Evolutionary conservation across 92 coral and sea anemone species (phyloP).

Genomic region (Paramuricea clavata): DNA sequence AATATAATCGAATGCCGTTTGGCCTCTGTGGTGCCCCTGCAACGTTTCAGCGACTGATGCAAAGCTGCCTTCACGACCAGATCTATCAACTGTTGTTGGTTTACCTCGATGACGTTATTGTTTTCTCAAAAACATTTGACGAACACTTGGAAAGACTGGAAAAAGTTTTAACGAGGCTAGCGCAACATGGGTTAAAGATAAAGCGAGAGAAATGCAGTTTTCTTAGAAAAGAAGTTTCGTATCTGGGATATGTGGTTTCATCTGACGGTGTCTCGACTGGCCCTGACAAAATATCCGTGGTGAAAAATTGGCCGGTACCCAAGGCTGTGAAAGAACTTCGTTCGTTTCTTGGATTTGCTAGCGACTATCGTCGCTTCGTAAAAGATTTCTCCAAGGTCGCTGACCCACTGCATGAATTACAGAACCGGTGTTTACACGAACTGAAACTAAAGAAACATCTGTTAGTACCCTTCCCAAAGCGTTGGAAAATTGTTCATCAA

Average conservation of each 20-base stretch:
- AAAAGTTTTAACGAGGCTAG: constrained; percentile 27
- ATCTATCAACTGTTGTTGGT: constrained; percentile 73
- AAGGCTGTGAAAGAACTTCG: constrained; percentile 29
- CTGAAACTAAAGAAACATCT: constrained; percentile 46
- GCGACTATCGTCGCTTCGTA: constrained; percentile 30
- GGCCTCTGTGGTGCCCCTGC: constrained; percentile 69
- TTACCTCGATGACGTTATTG: constrained; percentile 35
- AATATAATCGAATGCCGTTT: constrained; percentile 69
- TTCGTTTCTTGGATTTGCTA: constrained; percentile 34
- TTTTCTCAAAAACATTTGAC: constrained; percentile 40
- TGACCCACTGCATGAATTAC: constrained; percentile 26
- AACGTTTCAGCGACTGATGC: constrained; percentile 67
- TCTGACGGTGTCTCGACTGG: constrained; percentile 38
- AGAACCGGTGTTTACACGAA: constrained; percentile 38
- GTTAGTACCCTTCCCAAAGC: constrained; percentile 31
- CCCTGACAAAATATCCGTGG: constrained; percentile 30
- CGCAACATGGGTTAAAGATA: constrained; percentile 36
- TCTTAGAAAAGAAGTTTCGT: too few relatives aligned
- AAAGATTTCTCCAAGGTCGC: constrained; percentile 37
- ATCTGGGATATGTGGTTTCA: too few relatives aligned
- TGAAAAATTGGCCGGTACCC: constrained; percentile 27
- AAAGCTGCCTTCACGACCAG: constrained; percentile 62
- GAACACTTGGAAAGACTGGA: constrained; percentile 47
- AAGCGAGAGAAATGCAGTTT: constrained; percentile 39
- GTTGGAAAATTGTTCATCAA: constrained; percentile 55